Conservation (phyloP, 1,140 invertebrate genomes). For the Drosophila leontia region DNA sequence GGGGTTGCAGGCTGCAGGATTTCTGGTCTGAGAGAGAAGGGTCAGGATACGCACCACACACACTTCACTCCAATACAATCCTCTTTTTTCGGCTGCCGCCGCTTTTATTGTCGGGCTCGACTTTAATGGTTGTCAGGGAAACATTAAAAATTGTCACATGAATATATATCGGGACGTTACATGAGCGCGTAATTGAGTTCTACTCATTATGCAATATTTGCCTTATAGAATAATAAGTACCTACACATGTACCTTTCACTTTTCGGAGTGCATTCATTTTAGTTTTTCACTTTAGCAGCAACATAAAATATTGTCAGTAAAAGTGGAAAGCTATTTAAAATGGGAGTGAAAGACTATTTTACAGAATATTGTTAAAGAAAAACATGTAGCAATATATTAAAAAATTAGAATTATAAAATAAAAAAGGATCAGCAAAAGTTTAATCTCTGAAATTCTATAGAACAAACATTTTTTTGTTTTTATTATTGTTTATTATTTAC, state of each 20-base stretch:
- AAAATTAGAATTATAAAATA: neutral
- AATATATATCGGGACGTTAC: slow-evolving; percentile 46
- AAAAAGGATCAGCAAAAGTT: too few relatives aligned
- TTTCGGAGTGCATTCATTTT: slow-evolving; percentile 10
- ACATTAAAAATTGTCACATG: slow-evolving; percentile 81
- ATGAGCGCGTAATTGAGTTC: slow-evolving; percentile 66
- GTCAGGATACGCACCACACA: slow-evolving; percentile 48
- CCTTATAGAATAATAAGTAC: slow-evolving; percentile 17
- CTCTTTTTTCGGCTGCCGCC: slow-evolving; percentile 35
- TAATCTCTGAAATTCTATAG: neutral
- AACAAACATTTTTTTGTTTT: neutral
- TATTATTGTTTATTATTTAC: neutral
- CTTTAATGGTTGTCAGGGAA: slow-evolving; percentile 75
- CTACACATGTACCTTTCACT: slow-evolving; percentile 34
- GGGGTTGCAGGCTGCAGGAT: slow-evolving; percentile 35
- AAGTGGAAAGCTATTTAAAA: neutral
- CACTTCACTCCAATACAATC: slow-evolving; percentile 10
- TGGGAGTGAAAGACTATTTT: too few relatives aligned
- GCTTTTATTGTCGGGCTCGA: slow-evolving; percentile 64
- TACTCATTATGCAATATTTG: slow-evolving; percentile 57
- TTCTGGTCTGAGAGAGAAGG: slow-evolving; percentile 28
- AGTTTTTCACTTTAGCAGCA: slow-evolving; percentile 4
- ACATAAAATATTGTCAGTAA: neutral
- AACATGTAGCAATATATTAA: neutral
- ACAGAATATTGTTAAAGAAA: neutral